Evolutionary conservation across 2,888 invertebrate species (phyloP), one percentile per base, ranked within the genome.

Genomic region (Acrobasis suavella): DNA sequence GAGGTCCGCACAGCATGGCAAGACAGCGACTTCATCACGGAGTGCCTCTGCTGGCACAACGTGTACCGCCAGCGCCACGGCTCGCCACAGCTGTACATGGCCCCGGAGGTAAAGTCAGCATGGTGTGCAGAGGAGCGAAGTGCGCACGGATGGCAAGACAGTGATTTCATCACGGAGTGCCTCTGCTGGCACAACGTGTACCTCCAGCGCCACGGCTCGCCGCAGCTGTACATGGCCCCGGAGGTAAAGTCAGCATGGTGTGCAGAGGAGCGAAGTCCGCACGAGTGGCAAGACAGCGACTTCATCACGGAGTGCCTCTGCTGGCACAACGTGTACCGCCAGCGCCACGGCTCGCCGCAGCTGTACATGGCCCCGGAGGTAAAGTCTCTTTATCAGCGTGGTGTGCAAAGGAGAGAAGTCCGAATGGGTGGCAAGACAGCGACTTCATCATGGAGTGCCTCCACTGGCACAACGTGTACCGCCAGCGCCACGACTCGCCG

Each of bases 121-220:
- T 95, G 93, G 93, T 95, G 67, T 95, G 76, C 95, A 95, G 78
- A 93, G 94, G 86, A 95, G 95, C 69, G 95, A 96, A 73, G 93
- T 95, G 71, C 93, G 94, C 69, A 96, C 96, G 0, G 95, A 50
- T 96, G 96, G 96, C 94, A 95, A 79, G 96, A 96, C 82, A 96
- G 96, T 78, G 96, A 96, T 86, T 96, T 96, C 85, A 96, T 96
- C 74, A 95, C 95, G 0, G 96, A 96, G 82, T 95, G 95, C 76
- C 93, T 96, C 32, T 95, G 96, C 83, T 96, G 96, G 96, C 96
- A 96, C 87, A 96, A 96, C 82, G 95, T 96, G 58, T 96, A 96
- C 86, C 91, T 96, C 49, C 96, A 96, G 85, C 86, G 96, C 66
- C 96, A 96, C 78, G 94, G 94, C 59, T 95, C 96, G 0, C 95